Percentiles rank a stretch among this genome's conserved stretches.
These are phyloP conservation scores for Echinarachnius parma DNA, from an alignment of 53 echinoderm and acorn worm species.

Conservation along the genomic window DNA sequence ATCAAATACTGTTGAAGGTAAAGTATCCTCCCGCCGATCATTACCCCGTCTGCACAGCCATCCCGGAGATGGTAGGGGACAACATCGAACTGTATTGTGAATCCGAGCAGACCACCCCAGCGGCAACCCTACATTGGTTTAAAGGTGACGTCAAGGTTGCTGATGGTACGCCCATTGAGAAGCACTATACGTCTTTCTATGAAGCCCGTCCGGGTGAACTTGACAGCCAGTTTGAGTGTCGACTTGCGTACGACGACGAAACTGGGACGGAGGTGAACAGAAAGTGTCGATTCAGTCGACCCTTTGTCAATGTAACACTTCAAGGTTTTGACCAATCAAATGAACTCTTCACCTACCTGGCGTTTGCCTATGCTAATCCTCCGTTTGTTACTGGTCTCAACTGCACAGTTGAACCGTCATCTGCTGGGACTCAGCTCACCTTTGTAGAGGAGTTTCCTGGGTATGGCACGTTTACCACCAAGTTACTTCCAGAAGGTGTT, in stretches of 20 bases:
- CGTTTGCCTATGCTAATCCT: not conserved
- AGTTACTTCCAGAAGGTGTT: too few relatives aligned
- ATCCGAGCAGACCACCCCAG: slow-evolving; percentile 25
- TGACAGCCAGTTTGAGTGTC: slow-evolving; percentile 22
- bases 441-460: too few relatives aligned
- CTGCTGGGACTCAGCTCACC: not conserved
- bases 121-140: slow-evolving; percentile 14
- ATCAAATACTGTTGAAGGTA: slow-evolving; percentile 11
- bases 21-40: slow-evolving; percentile 23
- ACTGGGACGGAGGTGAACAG: not conserved
- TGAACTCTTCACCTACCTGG: not conserved
- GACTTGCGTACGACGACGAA: slow-evolving; percentile 10
- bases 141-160: not conserved
- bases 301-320: not conserved
- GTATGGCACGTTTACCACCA: too few relatives aligned
- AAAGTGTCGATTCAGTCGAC: slow-evolving; percentile 12
- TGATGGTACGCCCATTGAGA: not conserved
- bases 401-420: slow-evolving; percentile 8
- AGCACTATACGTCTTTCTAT: not conserved
- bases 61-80: not conserved
- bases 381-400: slow-evolving; percentile 10
- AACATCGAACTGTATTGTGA: slow-evolving; percentile 3
- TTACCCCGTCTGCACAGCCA: slow-evolving; percentile 16
- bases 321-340: not conserved
- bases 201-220: not conserved